These are phyloP conservation scores for Sebastes steindachneri DNA, from an alignment of 2,797 vertebrate genomes.

Conservation along the genomic window DNA sequence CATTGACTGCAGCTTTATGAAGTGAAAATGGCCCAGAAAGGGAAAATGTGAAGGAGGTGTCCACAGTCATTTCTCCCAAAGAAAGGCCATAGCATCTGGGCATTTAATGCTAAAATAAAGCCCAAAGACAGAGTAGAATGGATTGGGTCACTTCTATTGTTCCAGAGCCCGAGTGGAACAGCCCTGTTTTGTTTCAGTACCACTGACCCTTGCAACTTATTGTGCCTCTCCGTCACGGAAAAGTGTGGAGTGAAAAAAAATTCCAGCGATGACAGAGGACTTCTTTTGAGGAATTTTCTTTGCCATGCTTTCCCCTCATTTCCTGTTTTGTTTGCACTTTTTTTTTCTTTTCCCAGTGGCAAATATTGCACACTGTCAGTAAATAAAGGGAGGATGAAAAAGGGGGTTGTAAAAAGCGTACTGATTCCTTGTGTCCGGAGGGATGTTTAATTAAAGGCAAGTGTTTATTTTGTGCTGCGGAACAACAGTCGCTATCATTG, in stretches of 20 bases:
- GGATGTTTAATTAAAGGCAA: conserved; percentile 80
- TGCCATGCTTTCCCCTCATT: conserved; percentile 54
- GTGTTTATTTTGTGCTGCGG: conserved; percentile 74
- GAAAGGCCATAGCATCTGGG: conserved; percentile 91
- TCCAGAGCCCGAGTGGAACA: conserved; percentile 86
- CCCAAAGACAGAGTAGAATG: conserved; percentile 87
- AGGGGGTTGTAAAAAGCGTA: conserved; percentile 68
- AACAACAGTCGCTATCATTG: conserved; percentile 79
- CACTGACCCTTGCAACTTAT: conserved; percentile 92
- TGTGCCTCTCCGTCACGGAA: conserved; percentile 88
- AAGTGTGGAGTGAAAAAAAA: conserved; percentile 86
- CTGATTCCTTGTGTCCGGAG: conserved; percentile 70
- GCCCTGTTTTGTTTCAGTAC: conserved; percentile 89
- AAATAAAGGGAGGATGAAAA: conserved; percentile 80
- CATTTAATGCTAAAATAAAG: conserved; percentile 91
- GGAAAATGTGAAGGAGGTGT: conserved; percentile 92
- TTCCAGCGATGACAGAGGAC: conserved; percentile 68
- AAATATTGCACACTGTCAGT: conserved; percentile 71
- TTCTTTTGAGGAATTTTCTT: conserved; percentile 67
- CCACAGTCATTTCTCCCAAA: conserved; percentile 89
- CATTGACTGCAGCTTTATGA: conserved; percentile 98
- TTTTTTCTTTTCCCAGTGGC: conserved; percentile 62
- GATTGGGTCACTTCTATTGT: conserved; percentile 89
- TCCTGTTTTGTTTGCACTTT: conserved; percentile 76
- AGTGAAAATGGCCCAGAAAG: conserved; percentile 92